Evolutionary conservation across 2,888 invertebrate species (phyloP), one percentile per base, ranked within the genome.

Genomic region (Rhabditophanes sp.): DNA sequence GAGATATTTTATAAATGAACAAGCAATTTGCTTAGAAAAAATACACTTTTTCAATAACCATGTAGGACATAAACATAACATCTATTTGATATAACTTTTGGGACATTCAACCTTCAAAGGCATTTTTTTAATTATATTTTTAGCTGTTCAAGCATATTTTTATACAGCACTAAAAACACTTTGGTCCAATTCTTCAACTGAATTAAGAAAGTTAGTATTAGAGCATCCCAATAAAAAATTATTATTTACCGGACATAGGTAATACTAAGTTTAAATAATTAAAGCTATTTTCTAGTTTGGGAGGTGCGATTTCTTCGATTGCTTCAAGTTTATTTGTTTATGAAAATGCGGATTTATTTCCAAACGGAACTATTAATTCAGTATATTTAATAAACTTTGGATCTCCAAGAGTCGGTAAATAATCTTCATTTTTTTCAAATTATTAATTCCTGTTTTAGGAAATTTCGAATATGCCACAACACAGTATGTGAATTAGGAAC

Each of bases 331-430:
- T 46, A 2, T 59, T 55, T 25, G 51, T 49, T 8, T 29, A 37
- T 26, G 41, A 47, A 26, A 43, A 50, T 25, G 14, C 17, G 14
- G 31, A 36, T 27, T 24, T 18, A 9, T 15, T 33, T 12, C 12
- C 15, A n/a, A 35, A 17, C 8, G 12, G 37, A 14, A 31, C 29
- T 23, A 8, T 12, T 15, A n/a, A 29, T 9, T 23, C 41, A 4
- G 9, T 45, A 17, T 42, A 32, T 20, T 42, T 52, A 20, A 42
- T 56, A 8, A 60, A 59, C 1, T 60, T 58, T 35, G 60, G 60
- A n/a, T 51, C 58, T 25, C 60, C 60, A 1, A 32, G 60, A 31
- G 60, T 61, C 6, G 60, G 60, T 2, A 56, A 60, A 37, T 39
- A 17, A 51, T 54, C 25, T 61, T 53, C 32, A n/a, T n/a, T n/a